These are phyloP conservation scores for Procavia capensis DNA, from an alignment of 2,113 vertebrate genomes.

Conservation along the genomic window DNA sequence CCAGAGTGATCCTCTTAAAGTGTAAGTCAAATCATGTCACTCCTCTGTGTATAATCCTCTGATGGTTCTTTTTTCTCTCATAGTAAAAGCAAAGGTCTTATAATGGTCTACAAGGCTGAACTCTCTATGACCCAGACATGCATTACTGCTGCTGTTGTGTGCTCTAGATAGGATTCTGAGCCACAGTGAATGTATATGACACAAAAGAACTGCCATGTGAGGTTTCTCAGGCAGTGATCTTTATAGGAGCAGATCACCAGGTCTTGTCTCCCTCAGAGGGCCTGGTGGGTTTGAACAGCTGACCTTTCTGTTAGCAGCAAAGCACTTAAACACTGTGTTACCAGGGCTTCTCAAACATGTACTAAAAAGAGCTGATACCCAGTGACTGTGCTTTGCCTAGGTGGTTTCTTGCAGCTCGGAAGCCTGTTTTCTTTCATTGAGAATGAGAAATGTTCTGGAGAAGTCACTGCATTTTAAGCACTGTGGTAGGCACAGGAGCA, in stretches of 20 bases:
- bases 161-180: too few relatives aligned
- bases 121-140: neutral
- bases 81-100: neutral
- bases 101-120: neutral
- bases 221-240: too few relatives aligned
- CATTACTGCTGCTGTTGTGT: too few relatives aligned
- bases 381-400: neutral
- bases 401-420: neutral
- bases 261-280: too few relatives aligned
- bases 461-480: neutral
- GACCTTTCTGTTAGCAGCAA: too few relatives aligned
- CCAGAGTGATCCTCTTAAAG: neutral
- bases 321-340: too few relatives aligned
- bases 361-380: neutral
- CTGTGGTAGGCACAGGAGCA: neutral
- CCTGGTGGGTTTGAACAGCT: too few relatives aligned
- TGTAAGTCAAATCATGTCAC: neutral
- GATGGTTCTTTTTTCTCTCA: neutral
- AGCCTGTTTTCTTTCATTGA: neutral
- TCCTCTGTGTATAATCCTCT: neutral
- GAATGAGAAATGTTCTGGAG: neutral
- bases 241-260: too few relatives aligned
- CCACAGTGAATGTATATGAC: too few relatives aligned
- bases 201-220: too few relatives aligned
- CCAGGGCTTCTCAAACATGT: neutral